phyloP scores from a whole-genome alignment of 1,140 invertebrate genomes.

The Polypedilum pembai region DNA sequence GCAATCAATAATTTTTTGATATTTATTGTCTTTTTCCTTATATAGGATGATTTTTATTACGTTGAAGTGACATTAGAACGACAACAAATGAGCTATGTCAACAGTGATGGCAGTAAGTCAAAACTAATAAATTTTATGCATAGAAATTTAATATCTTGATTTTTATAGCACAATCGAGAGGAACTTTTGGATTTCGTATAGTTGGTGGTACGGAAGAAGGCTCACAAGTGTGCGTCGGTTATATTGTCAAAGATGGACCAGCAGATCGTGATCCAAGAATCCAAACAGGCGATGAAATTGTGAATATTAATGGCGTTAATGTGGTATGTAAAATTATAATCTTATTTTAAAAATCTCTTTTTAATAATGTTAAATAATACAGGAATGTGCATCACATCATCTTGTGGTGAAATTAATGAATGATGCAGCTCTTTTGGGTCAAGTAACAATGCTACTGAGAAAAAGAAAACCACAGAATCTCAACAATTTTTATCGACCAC shows the following conservation, averaged over 20 bases:
- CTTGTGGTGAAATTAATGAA: constrained; percentile 86
- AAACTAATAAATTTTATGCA: background rate
- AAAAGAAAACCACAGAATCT: constrained; percentile 44
- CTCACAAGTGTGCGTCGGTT: constrained; percentile 90
- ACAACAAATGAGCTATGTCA: constrained; percentile 67
- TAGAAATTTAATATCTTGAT: background rate
- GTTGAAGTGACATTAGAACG: constrained; percentile 68
- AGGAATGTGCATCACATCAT: constrained; percentile 75
- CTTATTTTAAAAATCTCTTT: background rate
- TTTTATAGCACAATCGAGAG: background rate
- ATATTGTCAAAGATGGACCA: constrained; percentile 86
- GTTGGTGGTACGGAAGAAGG: constrained; percentile 98
- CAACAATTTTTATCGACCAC: constrained; percentile 36
- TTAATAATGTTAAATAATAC: background rate
- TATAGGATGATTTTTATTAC: constrained; percentile 16
- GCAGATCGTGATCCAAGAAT: constrained; percentile 80
- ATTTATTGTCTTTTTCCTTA: background rate
- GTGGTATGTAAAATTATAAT: constrained; percentile 49
- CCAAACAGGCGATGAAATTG: constrained; percentile 80
- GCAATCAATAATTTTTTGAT: background rate
- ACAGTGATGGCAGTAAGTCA: background rate
- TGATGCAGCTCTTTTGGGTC: constrained; percentile 62
- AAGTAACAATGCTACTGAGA: constrained; percentile 64
- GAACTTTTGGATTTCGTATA: constrained; percentile 82
- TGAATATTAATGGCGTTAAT: constrained; percentile 73